Base-by-base conservation (phyloP, 2,888 invertebrate genomes). In the Pristionchus japonicus region DNA sequence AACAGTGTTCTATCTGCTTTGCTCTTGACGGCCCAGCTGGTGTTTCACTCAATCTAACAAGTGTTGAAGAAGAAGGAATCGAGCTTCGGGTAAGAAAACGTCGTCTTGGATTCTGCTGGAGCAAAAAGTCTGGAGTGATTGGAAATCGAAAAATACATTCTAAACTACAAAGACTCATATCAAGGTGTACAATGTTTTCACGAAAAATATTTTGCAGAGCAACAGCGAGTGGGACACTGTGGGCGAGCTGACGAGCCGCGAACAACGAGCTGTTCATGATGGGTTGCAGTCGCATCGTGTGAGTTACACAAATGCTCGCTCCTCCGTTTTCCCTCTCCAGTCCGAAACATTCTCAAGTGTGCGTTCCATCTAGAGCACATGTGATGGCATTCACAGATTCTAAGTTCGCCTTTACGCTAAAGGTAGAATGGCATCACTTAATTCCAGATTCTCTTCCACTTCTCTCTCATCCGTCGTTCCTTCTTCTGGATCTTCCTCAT, bases 401-500 rank as follows among this genome's bases (percentile, higher is more conserved):
- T n/a, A n/a, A n/a, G n/a, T n/a, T n/a, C n/a, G n/a, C n/a, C n/a
- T n/a, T n/a, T n/a, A n/a, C n/a, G n/a, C n/a, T n/a, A n/a, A n/a
- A n/a, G n/a, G n/a, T n/a, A n/a, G n/a, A n/a, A n/a, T n/a, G n/a
- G n/a, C n/a, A n/a, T n/a, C n/a, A n/a, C n/a, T n/a, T n/a, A n/a
- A n/a, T 23, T 70, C 9, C 20, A 70, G 70, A 20, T 70, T 3
- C 37, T 70, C 70, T 70, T 70, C 37, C 70, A 70, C 23, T 70
- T 70, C 37, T 37, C 70, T 0, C 70, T 70, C 37, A 34, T 37
- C 9, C 70, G 70, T 70, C 70, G 70, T 40, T 31, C 37, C 23
- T 70, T 70, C 70, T 70, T 70, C 70, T 70, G 70, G 70, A 70
- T 70, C 70, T 70, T 70, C 20, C 70, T 70, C 37, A 70, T 70